These are phyloP conservation scores for Salticus scenicus DNA, from an alignment of 2,888 invertebrate species.

Conservation along the genomic window DNA sequence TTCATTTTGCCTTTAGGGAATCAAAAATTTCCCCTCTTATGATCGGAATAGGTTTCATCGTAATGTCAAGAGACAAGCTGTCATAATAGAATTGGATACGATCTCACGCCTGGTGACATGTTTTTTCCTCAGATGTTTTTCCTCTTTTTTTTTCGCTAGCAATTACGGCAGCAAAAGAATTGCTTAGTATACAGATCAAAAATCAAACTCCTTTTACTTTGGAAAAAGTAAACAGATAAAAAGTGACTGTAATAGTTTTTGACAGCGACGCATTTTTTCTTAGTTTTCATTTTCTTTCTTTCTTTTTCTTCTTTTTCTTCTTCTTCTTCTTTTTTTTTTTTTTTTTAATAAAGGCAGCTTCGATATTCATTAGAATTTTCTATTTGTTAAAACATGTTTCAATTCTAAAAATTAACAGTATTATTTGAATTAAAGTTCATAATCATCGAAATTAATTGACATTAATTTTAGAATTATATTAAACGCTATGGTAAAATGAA, in stretches of 20 bases:
- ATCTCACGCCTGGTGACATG: slow-evolving; percentile 8
- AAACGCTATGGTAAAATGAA: too few relatives aligned
- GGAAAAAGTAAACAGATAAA: not conserved
- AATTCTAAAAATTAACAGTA: too few relatives aligned
- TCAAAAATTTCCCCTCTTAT: not conserved
- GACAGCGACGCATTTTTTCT: not conserved
- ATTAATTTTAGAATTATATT: too few relatives aligned
- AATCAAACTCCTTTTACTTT: not conserved
- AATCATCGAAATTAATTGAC: too few relatives aligned
- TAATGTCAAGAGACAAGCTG: not conserved
- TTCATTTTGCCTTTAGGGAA: not conserved
- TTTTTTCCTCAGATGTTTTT: not conserved
- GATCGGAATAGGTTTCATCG: not conserved
- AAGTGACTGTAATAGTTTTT: not conserved
- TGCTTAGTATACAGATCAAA: not conserved
- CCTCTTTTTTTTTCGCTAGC: not conserved
- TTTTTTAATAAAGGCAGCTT: too few relatives aligned
- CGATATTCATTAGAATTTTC: too few relatives aligned
- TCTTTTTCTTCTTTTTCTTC: too few relatives aligned
- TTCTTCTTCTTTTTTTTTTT: too few relatives aligned
- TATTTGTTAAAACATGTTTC: too few relatives aligned
- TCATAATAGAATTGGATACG: not conserved
- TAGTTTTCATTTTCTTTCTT: too few relatives aligned
- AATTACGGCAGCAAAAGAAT: not conserved
- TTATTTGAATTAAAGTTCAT: too few relatives aligned